Conservation (phyloP, 2,888 invertebrate genomes). For the Scaptomyza tumidula region DNA sequence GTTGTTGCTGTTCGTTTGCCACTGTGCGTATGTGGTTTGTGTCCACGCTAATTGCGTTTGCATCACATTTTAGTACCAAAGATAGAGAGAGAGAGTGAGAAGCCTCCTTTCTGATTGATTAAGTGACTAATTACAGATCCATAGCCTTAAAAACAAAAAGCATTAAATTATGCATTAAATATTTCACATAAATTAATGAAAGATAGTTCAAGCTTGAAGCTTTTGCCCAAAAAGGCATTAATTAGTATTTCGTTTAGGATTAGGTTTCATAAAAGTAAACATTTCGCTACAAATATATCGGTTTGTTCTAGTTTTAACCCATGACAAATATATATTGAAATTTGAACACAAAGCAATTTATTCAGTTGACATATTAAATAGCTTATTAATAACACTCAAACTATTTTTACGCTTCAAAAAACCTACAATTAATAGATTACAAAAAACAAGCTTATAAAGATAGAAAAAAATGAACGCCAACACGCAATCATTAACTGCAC, state of each 20-base stretch:
- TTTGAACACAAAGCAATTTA: not conserved
- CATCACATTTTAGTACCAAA: conserved; percentile 27
- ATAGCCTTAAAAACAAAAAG: conserved; percentile 1
- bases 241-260: not conserved
- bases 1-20: not conserved
- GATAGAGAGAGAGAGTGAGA: not conserved
- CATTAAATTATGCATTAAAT: not conserved
- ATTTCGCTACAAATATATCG: not conserved
- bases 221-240: not conserved
- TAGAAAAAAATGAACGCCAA: conserved; percentile 34
- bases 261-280: not conserved
- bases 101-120: conserved; percentile 30
- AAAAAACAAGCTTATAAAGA: conserved; percentile 10
- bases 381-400: not conserved
- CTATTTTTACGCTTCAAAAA: not conserved
- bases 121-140: conserved; percentile 18
- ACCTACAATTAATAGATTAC: conserved; percentile 1
- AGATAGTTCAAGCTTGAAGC: not conserved
- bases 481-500: conserved; percentile 18
- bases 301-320: not conserved
- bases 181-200: too few species aligned
- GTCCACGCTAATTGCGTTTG: conserved; percentile 62
- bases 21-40: conserved; percentile 32
- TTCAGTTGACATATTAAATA: not conserved
- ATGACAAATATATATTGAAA: not conserved